phyloP scores from a whole-genome alignment of 2,888 invertebrate genomes.

The Cheilosia vernalis region DNA sequence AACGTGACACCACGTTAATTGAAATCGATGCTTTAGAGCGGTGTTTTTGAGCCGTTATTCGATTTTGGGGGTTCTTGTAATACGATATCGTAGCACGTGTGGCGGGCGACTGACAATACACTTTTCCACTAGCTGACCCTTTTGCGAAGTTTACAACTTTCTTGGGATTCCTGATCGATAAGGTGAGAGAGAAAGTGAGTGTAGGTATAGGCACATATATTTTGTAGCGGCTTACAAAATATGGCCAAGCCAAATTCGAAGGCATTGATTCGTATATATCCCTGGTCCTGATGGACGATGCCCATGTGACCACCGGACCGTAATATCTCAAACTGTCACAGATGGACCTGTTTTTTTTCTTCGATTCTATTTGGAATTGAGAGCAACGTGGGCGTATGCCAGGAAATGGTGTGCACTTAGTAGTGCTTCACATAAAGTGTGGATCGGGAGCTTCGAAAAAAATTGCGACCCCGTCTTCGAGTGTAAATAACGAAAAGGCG shows the following conservation, averaged over 20 bases:
- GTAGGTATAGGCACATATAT: constrained; percentile 15
- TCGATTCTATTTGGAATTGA: constrained; percentile 67
- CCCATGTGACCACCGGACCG: constrained; percentile 77
- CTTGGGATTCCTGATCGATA: constrained; percentile 27
- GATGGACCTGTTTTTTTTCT: constrained; percentile 69
- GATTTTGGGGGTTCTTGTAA: not conserved
- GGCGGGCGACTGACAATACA: constrained; percentile 8
- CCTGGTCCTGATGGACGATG: constrained; percentile 76
- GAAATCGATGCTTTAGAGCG: constrained; percentile 61
- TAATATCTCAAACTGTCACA: constrained; percentile 78
- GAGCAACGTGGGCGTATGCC: constrained; percentile 39
- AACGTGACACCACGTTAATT: constrained; percentile 64
- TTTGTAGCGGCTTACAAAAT: not conserved
- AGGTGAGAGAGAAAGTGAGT: not conserved
- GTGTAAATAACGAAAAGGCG: constrained; percentile 43
- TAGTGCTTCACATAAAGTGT: constrained; percentile 31
- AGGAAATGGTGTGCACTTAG: constrained; percentile 46
- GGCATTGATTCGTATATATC: constrained; percentile 68
- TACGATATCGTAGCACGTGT: not conserved
- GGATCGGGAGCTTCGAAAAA: constrained; percentile 4
- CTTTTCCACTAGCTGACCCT: constrained; percentile 45
- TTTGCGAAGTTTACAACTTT: constrained; percentile 55
- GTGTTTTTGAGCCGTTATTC: constrained; percentile 18
- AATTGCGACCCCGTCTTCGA: constrained; percentile 24
- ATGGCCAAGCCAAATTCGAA: not conserved